phyloP scores from a whole-genome alignment of 2,797 vertebrate genomes.

The Falco berigora region DNA sequence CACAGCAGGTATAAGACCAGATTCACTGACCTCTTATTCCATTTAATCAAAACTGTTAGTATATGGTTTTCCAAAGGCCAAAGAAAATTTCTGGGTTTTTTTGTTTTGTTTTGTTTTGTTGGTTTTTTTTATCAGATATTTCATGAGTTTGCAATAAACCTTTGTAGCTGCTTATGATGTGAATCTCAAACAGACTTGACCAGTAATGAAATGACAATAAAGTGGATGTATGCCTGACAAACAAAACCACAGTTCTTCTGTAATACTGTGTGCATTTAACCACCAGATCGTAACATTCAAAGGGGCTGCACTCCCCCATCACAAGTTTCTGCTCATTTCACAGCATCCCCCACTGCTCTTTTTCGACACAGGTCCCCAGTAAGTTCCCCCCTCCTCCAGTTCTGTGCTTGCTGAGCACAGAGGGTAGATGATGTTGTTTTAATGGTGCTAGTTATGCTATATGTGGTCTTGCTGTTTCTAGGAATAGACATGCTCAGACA shows the following conservation, averaged over 20 bases:
- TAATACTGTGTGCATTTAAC: not conserved
- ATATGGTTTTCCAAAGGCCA: slow-evolving; percentile 33
- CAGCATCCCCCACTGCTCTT: not conserved
- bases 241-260: not conserved
- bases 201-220: slow-evolving; percentile 20
- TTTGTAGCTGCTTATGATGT: slow-evolving; percentile 14
- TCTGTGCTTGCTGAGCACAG: not conserved
- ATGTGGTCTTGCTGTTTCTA: slow-evolving; percentile 50
- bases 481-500: slow-evolving; percentile 64
- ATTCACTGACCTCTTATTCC: slow-evolving; percentile 50
- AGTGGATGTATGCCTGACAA: not conserved
- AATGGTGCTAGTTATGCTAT: slow-evolving; percentile 52
- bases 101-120: not conserved
- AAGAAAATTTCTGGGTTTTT: not conserved
- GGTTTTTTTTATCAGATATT: not conserved
- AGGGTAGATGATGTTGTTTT: slow-evolving; percentile 28
- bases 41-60: slow-evolving; percentile 56
- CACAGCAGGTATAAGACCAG: slow-evolving; percentile 39
- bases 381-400: not conserved
- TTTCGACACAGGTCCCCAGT: not conserved
- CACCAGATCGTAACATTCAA: not conserved
- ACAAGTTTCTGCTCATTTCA: not conserved
- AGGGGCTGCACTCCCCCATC: not conserved
- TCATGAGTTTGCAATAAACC: slow-evolving; percentile 31
- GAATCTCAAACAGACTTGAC: slow-evolving; percentile 2